A percentile compares a stretch with the other conserved stretches of the same genome.
phyloP scores from a whole-genome alignment of 2,113 vertebrate species.

The Platanista minor region DNA sequence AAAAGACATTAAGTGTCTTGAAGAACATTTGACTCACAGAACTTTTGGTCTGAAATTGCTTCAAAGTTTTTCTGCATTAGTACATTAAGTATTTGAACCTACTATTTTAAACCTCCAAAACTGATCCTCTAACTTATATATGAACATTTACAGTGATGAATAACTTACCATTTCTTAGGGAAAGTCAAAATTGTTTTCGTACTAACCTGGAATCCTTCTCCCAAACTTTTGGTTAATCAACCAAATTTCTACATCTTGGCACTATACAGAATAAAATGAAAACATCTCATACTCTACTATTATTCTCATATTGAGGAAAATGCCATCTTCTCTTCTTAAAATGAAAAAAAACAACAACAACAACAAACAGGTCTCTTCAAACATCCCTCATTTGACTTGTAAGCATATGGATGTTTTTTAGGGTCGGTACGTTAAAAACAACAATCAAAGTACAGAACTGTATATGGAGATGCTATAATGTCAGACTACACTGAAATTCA shows the following conservation, averaged over 20 bases:
- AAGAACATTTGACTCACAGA: background rate
- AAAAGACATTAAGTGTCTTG: background rate
- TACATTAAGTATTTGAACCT: no score
- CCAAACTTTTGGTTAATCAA: background rate
- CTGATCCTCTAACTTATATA: background rate
- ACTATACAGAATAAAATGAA: background rate
- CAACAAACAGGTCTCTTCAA: background rate
- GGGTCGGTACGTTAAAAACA: background rate
- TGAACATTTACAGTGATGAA: background rate
- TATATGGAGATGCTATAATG: rapidly evolving
- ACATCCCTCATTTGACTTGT: background rate
- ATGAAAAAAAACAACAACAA: no score
- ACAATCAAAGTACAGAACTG: no score
- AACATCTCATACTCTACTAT: no score
- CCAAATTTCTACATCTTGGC: rapidly evolving
- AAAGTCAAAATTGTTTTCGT: background rate
- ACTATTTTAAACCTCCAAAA: background rate
- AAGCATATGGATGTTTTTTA: background rate
- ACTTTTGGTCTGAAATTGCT: background rate
- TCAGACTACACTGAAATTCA: no score
- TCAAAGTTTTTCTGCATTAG: background rate
- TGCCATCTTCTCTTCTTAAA: background rate
- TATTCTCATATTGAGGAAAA: background rate
- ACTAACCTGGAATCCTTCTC: background rate
- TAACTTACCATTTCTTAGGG: background rate